A percentile compares a stretch with the other conserved stretches of the same genome.
Evolutionary conservation across 2,797 vertebrate species (phyloP).

Genomic region (Rhinatrema bivittatum): DNA sequence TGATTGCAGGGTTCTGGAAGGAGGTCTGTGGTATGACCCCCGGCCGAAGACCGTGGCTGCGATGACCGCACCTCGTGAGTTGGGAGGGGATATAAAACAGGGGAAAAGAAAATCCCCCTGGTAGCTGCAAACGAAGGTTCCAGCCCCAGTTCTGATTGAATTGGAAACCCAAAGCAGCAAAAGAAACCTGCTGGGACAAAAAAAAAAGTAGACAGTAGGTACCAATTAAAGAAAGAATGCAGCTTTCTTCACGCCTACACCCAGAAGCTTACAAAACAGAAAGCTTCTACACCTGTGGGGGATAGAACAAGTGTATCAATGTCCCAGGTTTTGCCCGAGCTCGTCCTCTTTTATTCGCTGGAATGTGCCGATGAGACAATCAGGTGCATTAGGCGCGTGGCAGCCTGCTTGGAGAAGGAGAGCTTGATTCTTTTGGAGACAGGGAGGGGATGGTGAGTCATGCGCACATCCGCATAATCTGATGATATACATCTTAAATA

Average conservation of each 20-base stretch:
- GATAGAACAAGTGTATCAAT: constrained; percentile 96
- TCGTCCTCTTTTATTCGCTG: constrained; percentile 68
- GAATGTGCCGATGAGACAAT: constrained; percentile 92
- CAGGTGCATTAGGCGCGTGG: constrained; percentile 95
- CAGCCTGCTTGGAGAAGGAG: constrained; percentile 75
- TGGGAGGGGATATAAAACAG: no score
- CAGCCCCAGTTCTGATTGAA: no score
- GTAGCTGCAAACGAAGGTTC: no score
- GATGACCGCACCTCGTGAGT: no score
- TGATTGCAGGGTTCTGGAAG: no score
- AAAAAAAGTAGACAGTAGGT: constrained; percentile 32
- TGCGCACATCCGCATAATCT: constrained; percentile 41
- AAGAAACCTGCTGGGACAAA: no score
- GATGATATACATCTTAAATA: constrained; percentile 53
- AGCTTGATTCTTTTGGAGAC: constrained; percentile 58
- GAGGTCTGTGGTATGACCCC: no score
- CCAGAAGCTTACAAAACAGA: constrained; percentile 60
- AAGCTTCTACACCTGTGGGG: constrained; percentile 89
- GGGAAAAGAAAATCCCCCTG: no score
- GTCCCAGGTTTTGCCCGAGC: constrained; percentile 73
- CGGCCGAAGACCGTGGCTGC: no score
- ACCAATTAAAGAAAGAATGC: constrained; percentile 60
- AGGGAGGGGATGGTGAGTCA: constrained; percentile 60
- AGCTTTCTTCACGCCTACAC: constrained; percentile 50
- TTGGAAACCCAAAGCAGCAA: no score